Base-by-base conservation (phyloP, 2,113 vertebrate genomes). In the Charina bottae region DNA sequence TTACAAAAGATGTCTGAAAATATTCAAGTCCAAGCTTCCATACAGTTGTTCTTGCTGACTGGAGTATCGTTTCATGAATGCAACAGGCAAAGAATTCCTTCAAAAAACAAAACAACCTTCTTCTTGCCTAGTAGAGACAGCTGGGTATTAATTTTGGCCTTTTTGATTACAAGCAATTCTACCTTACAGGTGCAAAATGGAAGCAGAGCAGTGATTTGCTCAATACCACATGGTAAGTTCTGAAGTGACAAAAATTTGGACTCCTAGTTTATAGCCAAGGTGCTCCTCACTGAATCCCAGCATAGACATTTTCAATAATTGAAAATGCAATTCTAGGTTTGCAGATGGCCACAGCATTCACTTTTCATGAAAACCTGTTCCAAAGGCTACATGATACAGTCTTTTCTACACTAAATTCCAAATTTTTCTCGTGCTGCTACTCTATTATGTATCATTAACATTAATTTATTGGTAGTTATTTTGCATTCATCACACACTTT, bases 291-390 rank as follows among this genome's bases (percentile, higher is more conserved):
- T 49, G 55, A 88, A 78, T 78, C 54, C 85, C 54, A 88, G 33
- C 9, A 83, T 0, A 2, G 17, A 33, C 68, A 84, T 89, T 21
- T 87, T 53, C 1, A 78, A 0, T 0, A 42, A 2, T 15, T 59
- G n/a, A 64, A 90, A 58, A 56, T 0, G 0, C 85, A 90, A 68
- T 2, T 1, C 0, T 0, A 2, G 58, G 0, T 17, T 12, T 64
- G 42, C 0, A 15, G 89, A 56, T 62, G 26, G 4, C 2, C 0
- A 0, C 2, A 1, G 33, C 58, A 1, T 0, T 0, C 11, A 0
- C 0, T 0, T 2, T 0, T 53, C 24, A 0, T 0, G 21, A 58
- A 92, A 83, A 91, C 53, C 6, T 93, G 26, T 90, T 93, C 86
- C 49, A 89, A 88, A 78, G 7, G 72, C 72, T 87, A 46, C 68